Evolutionary conservation across 2,113 vertebrate genomes (phyloP), one percentile per base, ranked within the genome.

Genomic region (Toxostoma redivivum): DNA sequence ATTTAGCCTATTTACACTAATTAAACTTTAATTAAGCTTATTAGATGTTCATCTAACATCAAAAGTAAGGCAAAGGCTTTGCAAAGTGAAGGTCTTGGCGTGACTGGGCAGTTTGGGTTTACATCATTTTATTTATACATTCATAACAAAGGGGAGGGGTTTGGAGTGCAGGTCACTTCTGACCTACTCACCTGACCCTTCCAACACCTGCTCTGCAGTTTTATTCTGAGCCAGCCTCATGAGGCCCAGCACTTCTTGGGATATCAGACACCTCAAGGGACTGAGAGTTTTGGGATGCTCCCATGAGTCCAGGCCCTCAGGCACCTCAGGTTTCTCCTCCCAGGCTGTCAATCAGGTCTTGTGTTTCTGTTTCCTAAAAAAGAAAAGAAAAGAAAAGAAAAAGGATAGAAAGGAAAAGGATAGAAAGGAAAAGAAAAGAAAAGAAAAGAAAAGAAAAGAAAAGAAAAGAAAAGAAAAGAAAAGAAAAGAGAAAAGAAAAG

Each of bases 1-100:
- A 70, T 62, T 93, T 93, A 80, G 42, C 86, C 91, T 83, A 90
- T 88, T 94, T 93, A 92, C 24, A 81, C 30, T 93, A 90, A 96
- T 95, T 97, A 81, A 88, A 83, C 76, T 74, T 92, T 95, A 88
- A 94, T 97, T 95, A 94, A 94, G 71, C 64, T 81, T 83, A 44
- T 62, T 77, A 70, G 64, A 51, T 62, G 27, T 44, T 95, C 76
- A 60, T 74, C 71, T 90, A 30, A 70, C 47, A 78, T 51, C 74
- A 38, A 40, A 94, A 88, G 79, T 81, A 70, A 94, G 85, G 70
- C 76, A 94, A 88, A 94, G 87, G 77, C 69, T 78, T 84, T 73
- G 77, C 60, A 31, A 64, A 85, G n/a, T 2, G 7, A 56, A 82
- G 47, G 71, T 37, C 79, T 88, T 57, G 54, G 67, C 7, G 8